A percentile compares a stretch with the other conserved stretches of the same genome.
These are phyloP conservation scores for Muricea muricata DNA, from an alignment of 92 coral and sea anemone genomes.

Conservation along the genomic window DNA sequence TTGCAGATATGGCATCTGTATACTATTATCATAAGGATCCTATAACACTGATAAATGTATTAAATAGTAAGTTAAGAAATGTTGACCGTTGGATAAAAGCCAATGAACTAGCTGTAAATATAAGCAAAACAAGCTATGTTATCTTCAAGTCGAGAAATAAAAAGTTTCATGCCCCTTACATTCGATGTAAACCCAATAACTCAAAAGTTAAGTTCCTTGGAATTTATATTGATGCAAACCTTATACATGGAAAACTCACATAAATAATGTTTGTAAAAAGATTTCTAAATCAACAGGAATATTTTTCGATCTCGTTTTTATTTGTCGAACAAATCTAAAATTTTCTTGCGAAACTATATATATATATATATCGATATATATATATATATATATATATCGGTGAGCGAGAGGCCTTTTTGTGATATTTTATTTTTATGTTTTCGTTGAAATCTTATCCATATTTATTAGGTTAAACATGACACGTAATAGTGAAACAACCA, in stretches of 20 bases:
- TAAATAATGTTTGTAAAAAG: not conserved
- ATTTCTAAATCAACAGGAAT: not conserved
- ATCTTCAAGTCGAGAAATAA: not conserved
- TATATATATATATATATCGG: no score
- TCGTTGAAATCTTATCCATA: no score
- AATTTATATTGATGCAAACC: not conserved
- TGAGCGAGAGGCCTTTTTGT: no score
- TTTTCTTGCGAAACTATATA: no score
- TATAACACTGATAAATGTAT: not conserved
- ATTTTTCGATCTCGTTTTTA: not conserved
- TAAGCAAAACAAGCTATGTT: not conserved
- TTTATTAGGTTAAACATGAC: no score
- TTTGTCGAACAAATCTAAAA: not conserved
- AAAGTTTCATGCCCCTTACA: not conserved
- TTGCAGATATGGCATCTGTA: not conserved
- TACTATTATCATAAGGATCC: not conserved
- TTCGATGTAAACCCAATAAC: not conserved
- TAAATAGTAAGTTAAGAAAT: not conserved
- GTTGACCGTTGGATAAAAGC: not conserved
- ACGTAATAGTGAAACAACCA: no score
- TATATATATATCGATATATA: no score
- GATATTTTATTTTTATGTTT: no score
- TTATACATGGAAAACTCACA: not conserved
- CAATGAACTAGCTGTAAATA: not conserved
- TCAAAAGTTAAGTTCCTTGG: not conserved